These are phyloP conservation scores for Folsomia candida DNA, from an alignment of 2,888 invertebrate species.

Conservation along the genomic window DNA sequence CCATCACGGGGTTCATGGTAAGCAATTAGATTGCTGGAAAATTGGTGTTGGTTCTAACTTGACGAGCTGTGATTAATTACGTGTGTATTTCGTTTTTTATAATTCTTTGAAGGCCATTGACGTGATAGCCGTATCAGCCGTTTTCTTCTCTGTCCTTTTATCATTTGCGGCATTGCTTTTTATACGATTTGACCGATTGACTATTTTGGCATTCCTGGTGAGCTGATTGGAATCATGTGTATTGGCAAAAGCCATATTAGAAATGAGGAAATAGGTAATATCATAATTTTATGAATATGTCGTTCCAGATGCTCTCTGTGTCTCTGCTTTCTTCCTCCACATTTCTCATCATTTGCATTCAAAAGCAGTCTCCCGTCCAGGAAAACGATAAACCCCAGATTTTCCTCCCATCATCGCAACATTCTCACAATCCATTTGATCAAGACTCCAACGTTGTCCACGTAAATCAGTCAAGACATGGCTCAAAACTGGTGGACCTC, in stretches of 20 bases:
- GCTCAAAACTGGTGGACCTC: constrained; percentile 28
- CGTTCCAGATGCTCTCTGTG: constrained; percentile 32
- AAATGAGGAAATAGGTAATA: no score
- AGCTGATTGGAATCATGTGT: constrained; percentile 1
- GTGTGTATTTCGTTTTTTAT: background rate
- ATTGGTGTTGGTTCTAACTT: background rate
- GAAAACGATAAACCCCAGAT: constrained; percentile 11
- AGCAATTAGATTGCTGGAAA: constrained; percentile 29
- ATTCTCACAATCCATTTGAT: constrained; percentile 13
- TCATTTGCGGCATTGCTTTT: constrained; percentile 34
- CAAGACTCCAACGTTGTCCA: background rate
- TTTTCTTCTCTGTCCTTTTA: constrained; percentile 35
- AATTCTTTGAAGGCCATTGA: no score
- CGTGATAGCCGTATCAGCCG: constrained; percentile 34
- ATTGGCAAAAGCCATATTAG: no score
- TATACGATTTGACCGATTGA: constrained; percentile 39
- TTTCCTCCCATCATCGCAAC: constrained; percentile 16
- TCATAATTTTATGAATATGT: no score
- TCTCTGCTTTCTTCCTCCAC: constrained; percentile 37
- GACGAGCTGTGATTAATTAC: background rate
- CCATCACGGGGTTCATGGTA: constrained; percentile 38
- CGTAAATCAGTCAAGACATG: constrained; percentile 30
- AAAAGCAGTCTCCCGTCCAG: constrained; percentile 30
- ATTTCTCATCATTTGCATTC: constrained; percentile 31
- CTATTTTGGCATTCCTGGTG: constrained; percentile 37